Percentiles rank a stretch among this genome's conserved stretches.
phyloP scores from a whole-genome alignment of 2,797 vertebrate species.

The Anas flavirostris region DNA sequence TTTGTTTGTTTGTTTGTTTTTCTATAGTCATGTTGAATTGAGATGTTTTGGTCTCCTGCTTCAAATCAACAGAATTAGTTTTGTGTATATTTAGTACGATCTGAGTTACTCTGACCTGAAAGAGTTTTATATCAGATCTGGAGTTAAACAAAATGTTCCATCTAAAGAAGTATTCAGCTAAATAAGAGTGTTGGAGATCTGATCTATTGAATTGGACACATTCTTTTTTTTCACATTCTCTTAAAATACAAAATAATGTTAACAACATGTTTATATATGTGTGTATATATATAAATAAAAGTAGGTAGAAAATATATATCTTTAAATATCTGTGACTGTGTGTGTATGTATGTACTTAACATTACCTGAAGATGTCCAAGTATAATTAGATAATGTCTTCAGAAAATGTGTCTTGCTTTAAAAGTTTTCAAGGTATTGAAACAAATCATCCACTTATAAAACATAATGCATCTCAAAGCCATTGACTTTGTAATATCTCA shows the following conservation, averaged over 20 bases:
- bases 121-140: neutral
- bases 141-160: neutral
- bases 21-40: neutral
- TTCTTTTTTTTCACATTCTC: neutral
- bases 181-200: neutral
- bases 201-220: neutral
- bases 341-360: neutral
- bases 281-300: neutral
- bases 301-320: neutral
- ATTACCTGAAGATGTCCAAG: neutral
- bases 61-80: neutral
- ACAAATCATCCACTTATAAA: conserved; percentile 33
- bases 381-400: neutral
- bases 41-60: neutral
- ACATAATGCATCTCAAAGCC: neutral
- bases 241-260: neutral
- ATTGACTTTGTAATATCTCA: neutral
- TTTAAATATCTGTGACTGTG: neutral
- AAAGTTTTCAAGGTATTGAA: conserved; percentile 19
- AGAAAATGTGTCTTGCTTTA: neutral
- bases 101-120: neutral
- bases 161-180: neutral
- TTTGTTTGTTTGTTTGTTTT: neutral
- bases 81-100: neutral
- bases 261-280: neutral